Evolutionary conservation across 1,140 invertebrate genomes (phyloP), one percentile per base, ranked within the genome.

Genomic region (Atopsyche davidsoni): DNA sequence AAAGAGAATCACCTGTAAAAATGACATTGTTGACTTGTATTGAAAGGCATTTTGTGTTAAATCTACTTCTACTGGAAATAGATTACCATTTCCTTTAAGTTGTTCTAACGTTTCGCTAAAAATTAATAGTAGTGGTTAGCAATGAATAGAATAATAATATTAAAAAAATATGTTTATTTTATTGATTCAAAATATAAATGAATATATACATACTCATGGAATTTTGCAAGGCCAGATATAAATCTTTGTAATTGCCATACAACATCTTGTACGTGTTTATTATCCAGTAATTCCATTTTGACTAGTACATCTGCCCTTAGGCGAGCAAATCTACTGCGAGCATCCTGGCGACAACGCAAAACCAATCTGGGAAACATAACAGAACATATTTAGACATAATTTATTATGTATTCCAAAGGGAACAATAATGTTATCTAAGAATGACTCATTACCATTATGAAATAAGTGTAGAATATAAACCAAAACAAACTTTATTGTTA

Each of bases 61-160:
- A 71, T 98, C 94, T 13, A 98, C 89, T 74, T 99, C 96, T 7
- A 99, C 93, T 0, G 95, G 96, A 70, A 98, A 98, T 4, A 97
- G 75, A 0, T 82, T 78, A 1, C 83, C 80, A 32, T 82, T 68
- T 4, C 67, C 79, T 22, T 85, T 80, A 31, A 95, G 72, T 55
- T 92, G 76, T 35, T 82, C 78, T 34, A 79, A 70, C 0, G 76
- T 73, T 35, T 76, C 79, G 39, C 57, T 59, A 23, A 23, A 55
- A 51, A 40, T 43, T n/a, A 24, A 32, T 40, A 38, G 31, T 60
- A 61, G 41, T 63, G 63, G 32, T 40, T 32, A 14, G 75, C 71
- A 58, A 84, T 73, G n/a, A 75, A 75, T 18, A 72, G 67, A 6
- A 34, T 35, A 39, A 35, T 19, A 16, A 38, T 42, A 34, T 41